phyloP scores from a whole-genome alignment of 2,888 invertebrate species.

The Ochropleura leucogaster region DNA sequence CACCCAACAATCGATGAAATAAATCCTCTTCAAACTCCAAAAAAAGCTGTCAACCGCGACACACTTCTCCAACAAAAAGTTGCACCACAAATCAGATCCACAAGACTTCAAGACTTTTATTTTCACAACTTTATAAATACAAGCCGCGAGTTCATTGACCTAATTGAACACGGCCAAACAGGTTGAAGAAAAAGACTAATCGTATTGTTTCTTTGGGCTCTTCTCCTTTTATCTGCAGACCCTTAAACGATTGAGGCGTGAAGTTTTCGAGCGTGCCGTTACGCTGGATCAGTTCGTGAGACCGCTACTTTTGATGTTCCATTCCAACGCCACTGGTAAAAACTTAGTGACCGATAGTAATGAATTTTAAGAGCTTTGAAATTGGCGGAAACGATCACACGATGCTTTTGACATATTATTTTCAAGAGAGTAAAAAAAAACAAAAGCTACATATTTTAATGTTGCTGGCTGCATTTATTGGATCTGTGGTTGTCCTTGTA shows the following conservation, averaged over 20 bases:
- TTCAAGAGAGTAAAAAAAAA: too few species aligned
- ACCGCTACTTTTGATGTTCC: slow-evolving; percentile 73
- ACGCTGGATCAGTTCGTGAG: slow-evolving; percentile 72
- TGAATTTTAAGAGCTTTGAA: slow-evolving; percentile 66
- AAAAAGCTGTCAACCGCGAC: slow-evolving; percentile 39
- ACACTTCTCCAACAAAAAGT: slow-evolving; percentile 52
- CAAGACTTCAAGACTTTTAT: slow-evolving; percentile 50
- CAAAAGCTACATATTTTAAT: background rate
- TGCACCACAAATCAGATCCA: slow-evolving; percentile 51
- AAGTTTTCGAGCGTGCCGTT: slow-evolving; percentile 74
- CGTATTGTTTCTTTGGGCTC: slow-evolving; percentile 63
- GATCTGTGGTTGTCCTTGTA: background rate
- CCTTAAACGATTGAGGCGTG: slow-evolving; percentile 71
- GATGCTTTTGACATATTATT: background rate
- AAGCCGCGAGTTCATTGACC: slow-evolving; percentile 63
- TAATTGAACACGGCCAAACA: slow-evolving; percentile 60
- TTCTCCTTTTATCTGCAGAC: slow-evolving; percentile 63
- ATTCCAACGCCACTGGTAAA: slow-evolving; percentile 68
- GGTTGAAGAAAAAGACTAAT: slow-evolving; percentile 62
- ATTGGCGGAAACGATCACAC: slow-evolving; percentile 21
- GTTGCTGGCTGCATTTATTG: background rate
- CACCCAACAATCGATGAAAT: background rate
- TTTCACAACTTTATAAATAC: slow-evolving; percentile 55
- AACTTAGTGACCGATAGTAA: slow-evolving; percentile 72
- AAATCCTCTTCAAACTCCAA: slow-evolving; percentile 33